These are phyloP conservation scores for Hydraecia micacea DNA, from an alignment of 2,888 invertebrate genomes.

Conservation along the genomic window DNA sequence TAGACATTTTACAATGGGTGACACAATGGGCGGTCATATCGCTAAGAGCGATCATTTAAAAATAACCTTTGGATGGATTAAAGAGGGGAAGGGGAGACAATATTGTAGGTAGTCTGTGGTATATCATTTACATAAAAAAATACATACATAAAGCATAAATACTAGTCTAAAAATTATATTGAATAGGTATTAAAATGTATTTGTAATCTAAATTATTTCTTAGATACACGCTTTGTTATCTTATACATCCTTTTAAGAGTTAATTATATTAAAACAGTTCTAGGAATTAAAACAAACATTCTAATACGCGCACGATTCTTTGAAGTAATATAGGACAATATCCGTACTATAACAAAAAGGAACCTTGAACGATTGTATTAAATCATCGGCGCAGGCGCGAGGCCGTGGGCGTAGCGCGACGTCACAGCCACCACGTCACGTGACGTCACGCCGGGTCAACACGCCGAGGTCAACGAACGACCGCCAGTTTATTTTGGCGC, in stretches of 20 bases:
- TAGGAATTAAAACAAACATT: constrained; percentile 48
- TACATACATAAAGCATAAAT: too few species aligned
- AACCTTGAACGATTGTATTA: constrained; percentile 79
- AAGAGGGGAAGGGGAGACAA: too few species aligned
- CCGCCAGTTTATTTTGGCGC: constrained; percentile 88
- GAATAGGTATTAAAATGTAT: neutral
- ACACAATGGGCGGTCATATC: too few species aligned
- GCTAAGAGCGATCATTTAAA: too few species aligned
- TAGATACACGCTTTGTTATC: neutral
- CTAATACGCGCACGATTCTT: constrained; percentile 54
- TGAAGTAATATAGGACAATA: constrained; percentile 69
- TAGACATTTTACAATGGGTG: too few species aligned
- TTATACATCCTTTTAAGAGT: constrained; percentile 20
- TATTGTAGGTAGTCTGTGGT: too few species aligned
- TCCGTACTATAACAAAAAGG: constrained; percentile 75
- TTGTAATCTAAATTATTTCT: neutral
- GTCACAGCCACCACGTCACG: constrained; percentile 81
- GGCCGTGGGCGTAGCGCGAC: constrained; percentile 73
- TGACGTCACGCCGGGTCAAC: constrained; percentile 79
- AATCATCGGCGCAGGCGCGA: constrained; percentile 73
- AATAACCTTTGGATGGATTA: too few species aligned
- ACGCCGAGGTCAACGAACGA: constrained; percentile 86
- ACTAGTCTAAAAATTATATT: too few species aligned
- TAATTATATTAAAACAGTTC: constrained; percentile 37
- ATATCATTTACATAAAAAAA: too few species aligned